Percentiles rank a stretch among this genome's conserved stretches.
Evolutionary conservation across 2,888 invertebrate genomes (phyloP).

Genomic region (Herminia tarsipennalis): DNA sequence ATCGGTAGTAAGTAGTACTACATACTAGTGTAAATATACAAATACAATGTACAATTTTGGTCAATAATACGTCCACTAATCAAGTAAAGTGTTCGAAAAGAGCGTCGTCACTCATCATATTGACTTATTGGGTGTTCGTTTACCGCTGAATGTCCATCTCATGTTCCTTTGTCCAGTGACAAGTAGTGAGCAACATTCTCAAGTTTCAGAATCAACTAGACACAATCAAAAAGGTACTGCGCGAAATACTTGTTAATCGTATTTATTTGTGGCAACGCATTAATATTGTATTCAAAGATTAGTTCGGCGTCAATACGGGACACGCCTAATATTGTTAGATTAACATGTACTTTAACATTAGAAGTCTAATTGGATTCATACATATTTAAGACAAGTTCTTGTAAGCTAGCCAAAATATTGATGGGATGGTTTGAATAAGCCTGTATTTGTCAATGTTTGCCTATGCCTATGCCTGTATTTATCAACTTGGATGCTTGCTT

Average conservation of each 20-base stretch:
- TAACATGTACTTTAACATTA: neutral
- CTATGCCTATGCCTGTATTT: too few species aligned
- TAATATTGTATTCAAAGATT: slow-evolving; percentile 25
- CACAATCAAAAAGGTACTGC: slow-evolving; percentile 13
- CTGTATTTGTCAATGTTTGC: too few species aligned
- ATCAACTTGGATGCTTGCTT: too few species aligned
- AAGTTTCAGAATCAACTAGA: slow-evolving; percentile 35
- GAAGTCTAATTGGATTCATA: neutral
- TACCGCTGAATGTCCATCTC: slow-evolving; percentile 37
- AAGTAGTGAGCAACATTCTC: slow-evolving; percentile 27
- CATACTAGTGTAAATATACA: too few species aligned
- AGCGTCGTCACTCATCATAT: slow-evolving; percentile 15
- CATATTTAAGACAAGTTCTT: too few species aligned
- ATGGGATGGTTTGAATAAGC: too few species aligned
- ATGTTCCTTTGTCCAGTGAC: slow-evolving; percentile 38
- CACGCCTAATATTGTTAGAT: slow-evolving; percentile 3
- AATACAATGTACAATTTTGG: too few species aligned
- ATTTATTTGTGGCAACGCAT: slow-evolving; percentile 14
- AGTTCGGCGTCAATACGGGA: slow-evolving; percentile 13
- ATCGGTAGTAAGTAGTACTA: too few species aligned
- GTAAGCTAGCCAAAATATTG: too few species aligned
- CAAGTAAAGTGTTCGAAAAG: slow-evolving; percentile 3
- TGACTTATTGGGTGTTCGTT: slow-evolving; percentile 33
- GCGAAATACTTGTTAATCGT: neutral
- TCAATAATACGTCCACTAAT: too few species aligned